phyloP scores from a whole-genome alignment of 2,797 vertebrate species.

The Typhlichthys eigenmanni region DNA sequence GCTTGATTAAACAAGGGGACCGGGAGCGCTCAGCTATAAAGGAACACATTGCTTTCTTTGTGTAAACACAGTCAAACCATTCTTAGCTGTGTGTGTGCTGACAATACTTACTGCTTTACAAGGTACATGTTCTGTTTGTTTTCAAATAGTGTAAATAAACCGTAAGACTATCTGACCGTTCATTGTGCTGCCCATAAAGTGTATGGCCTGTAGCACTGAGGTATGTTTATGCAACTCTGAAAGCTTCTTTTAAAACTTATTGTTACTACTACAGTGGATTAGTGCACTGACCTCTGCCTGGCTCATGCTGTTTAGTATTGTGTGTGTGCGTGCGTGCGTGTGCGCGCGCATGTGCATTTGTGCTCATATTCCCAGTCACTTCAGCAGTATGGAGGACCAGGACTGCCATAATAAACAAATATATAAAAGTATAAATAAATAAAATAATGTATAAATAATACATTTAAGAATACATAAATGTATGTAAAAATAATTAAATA shows the following conservation, averaged over 20 bases:
- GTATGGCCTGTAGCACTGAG: slow-evolving; percentile 18
- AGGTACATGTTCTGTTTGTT: not conserved
- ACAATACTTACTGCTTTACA: not conserved
- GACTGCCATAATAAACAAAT: too few relatives aligned
- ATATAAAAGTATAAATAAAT: too few relatives aligned
- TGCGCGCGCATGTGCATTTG: slow-evolving; percentile 2
- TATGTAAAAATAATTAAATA: too few relatives aligned
- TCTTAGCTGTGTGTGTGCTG: slow-evolving; percentile 11
- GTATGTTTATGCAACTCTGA: slow-evolving; percentile 43
- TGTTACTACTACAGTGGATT: slow-evolving; percentile 10
- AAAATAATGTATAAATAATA: too few relatives aligned
- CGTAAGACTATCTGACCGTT: slow-evolving; percentile 25
- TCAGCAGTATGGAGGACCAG: not conserved
- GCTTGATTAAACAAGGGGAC: slow-evolving; percentile 33
- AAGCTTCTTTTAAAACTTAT: slow-evolving; percentile 28
- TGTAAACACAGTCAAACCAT: slow-evolving; percentile 46
- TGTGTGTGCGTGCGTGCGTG: not conserved
- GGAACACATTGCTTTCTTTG: slow-evolving; percentile 19
- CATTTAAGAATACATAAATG: too few relatives aligned
- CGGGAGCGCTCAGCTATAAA: slow-evolving; percentile 5
- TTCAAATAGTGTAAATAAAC: slow-evolving; percentile 31
- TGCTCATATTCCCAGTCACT: slow-evolving; percentile 14
- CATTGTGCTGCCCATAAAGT: slow-evolving; percentile 34
- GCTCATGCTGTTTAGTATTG: slow-evolving; percentile 45
- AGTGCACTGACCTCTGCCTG: not conserved